Evolutionary conservation across 2,797 vertebrate species (phyloP), one percentile per base, ranked within the genome.

Genomic region (Alouatta caraya): DNA sequence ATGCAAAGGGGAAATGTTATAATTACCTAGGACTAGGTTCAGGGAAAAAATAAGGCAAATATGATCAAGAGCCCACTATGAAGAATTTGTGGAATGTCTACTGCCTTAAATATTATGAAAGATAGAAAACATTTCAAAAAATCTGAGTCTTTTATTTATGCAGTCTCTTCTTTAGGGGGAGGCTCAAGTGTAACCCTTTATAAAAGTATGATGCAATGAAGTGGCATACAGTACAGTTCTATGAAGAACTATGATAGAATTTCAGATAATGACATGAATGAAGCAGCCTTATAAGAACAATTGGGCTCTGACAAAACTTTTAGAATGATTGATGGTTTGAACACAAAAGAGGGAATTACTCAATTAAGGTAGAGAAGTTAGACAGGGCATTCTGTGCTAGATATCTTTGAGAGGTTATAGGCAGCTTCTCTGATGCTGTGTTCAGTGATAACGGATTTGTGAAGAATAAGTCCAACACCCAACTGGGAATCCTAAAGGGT

Each of bases 161-260:
- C 33, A 64, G 28, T 26, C 4, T 22, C 10, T n/a, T 39, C 21
- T 61, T 81, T 73, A 67, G 30, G 7, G 5, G 84, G 13, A 85
- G 2, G 4, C 2, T 81, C 19, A 90, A 21, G 1, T 70, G 50
- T 39, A 76, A 76, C 4, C 5, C 24, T 92, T 93, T 33, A 46
- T 79, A 80, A 96, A 96, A 94, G 78, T 26, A 88, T 84, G 33
- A 17, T 72, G 13, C 52, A 85, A 50, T 90, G 46, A 82, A 82
- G 21, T 39, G 14, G 59, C 33, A 88, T 84, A 88, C 21, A 80
- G 10, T 52, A 52, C 42, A 88, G 14, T 55, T 82, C 39, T 81
- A 28, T 88, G 39, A 80, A 91, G 17, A 73, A 85, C 5, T 82
- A 17, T 21, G 67, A 46, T 67, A 80, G 37, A 87, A 61, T 46